These are phyloP conservation scores for Tamias sibiricus DNA, from an alignment of 2,113 vertebrate genomes.

Conservation along the genomic window DNA sequence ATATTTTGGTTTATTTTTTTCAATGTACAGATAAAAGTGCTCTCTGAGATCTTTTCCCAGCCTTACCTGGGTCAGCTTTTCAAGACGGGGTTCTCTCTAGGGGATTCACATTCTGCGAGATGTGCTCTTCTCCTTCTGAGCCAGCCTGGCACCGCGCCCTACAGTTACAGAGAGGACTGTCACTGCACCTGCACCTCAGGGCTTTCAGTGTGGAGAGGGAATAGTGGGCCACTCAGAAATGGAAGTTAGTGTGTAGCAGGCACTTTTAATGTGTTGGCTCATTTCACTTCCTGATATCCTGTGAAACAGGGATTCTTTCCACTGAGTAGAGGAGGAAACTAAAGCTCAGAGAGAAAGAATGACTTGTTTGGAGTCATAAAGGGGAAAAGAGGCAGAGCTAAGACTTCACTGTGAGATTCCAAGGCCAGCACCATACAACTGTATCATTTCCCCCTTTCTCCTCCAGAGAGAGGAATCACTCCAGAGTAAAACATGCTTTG, in stretches of 20 bases:
- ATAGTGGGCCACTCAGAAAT: neutral
- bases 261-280: neutral
- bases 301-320: neutral
- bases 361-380: neutral
- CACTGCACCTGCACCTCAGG: neutral
- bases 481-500: neutral
- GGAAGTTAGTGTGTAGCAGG: neutral
- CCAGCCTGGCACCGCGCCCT: fast-evolving
- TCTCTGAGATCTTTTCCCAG: neutral
- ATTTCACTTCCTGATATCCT: neutral
- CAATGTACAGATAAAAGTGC: neutral
- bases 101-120: neutral
- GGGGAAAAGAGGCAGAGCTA: neutral
- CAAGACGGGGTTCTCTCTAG: neutral
- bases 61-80: neutral
- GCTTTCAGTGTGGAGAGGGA: neutral
- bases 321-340: neutral
- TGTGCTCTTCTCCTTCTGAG: neutral
- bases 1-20: neutral
- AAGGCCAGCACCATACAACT: neutral
- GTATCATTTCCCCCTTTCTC: neutral
- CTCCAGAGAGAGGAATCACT: neutral
- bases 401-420: neutral
- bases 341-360: neutral
- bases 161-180: neutral